Conservation (phyloP, 2,888 invertebrate species). For the Chelonus formosanus region DNA sequence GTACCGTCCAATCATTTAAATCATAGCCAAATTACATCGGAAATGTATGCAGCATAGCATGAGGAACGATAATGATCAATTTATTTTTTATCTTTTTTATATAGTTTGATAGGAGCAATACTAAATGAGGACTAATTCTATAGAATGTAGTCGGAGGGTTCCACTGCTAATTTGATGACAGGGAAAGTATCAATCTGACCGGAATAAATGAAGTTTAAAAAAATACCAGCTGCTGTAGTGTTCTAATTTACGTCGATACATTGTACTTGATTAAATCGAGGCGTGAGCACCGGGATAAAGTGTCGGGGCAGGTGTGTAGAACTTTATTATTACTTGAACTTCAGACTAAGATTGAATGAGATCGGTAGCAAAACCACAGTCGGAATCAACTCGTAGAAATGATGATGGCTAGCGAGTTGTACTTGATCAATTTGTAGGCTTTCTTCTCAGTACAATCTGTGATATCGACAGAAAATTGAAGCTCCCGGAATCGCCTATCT, state of each 20-base stretch:
- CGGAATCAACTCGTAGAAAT: constrained; percentile 16
- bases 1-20: constrained; percentile 58
- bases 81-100: constrained; percentile 20
- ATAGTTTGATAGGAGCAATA: constrained; percentile 17
- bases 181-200: constrained; percentile 42
- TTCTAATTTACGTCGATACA: neutral
- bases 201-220: neutral
- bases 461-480: constrained; percentile 19
- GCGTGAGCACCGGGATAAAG: constrained; percentile 12
- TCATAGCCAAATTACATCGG: constrained; percentile 42
- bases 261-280: neutral
- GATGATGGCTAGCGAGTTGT: constrained; percentile 10
- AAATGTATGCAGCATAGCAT: neutral
- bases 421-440: constrained; percentile 16
- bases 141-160: constrained; percentile 41
- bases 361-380: constrained; percentile 38
- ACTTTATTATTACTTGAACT: constrained; percentile 11
- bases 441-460: neutral
- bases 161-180: constrained; percentile 43
- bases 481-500: constrained; percentile 1
- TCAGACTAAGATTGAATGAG: constrained; percentile 11
- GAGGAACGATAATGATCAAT: constrained; percentile 33
- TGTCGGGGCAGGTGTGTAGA: constrained; percentile 15
- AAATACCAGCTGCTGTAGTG: constrained; percentile 28
- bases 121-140: constrained; percentile 20